Conservation (phyloP, 2,113 vertebrate genomes). For the Lophura nycthemera region DNA sequence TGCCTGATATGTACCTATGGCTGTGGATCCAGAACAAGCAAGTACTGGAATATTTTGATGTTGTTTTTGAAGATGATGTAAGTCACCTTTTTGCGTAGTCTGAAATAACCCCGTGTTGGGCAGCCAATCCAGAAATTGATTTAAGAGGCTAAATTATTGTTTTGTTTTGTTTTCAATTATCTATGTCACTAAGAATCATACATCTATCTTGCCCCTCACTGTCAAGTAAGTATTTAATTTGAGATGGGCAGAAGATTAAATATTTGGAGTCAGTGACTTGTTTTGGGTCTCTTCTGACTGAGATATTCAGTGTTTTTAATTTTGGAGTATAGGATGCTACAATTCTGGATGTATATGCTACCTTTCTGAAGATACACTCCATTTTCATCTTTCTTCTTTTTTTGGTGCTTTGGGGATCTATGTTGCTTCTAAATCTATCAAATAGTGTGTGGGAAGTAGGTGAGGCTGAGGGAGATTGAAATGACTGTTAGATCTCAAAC, state of each 20-base stretch:
- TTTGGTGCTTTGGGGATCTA: background rate
- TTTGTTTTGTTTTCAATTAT: background rate
- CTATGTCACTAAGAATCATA: background rate
- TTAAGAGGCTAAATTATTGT: background rate
- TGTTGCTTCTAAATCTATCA: background rate
- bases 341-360: background rate
- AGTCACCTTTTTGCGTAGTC: background rate
- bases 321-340: background rate
- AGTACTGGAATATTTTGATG: background rate
- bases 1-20: background rate
- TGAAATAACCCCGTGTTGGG: background rate
- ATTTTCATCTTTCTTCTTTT: background rate
- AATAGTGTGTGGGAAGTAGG: background rate
- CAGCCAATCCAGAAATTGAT: background rate
- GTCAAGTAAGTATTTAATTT: background rate
- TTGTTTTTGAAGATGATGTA: background rate
- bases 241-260: background rate
- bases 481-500: background rate
- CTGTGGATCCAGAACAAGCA: background rate
- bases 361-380: background rate
- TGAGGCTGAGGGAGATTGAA: conserved; percentile 24
- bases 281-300: background rate
- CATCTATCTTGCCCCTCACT: background rate
- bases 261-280: background rate
- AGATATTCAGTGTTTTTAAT: background rate